Evolutionary conservation across 2,113 vertebrate species (phyloP).

Genomic region (Hystrix brachyura): DNA sequence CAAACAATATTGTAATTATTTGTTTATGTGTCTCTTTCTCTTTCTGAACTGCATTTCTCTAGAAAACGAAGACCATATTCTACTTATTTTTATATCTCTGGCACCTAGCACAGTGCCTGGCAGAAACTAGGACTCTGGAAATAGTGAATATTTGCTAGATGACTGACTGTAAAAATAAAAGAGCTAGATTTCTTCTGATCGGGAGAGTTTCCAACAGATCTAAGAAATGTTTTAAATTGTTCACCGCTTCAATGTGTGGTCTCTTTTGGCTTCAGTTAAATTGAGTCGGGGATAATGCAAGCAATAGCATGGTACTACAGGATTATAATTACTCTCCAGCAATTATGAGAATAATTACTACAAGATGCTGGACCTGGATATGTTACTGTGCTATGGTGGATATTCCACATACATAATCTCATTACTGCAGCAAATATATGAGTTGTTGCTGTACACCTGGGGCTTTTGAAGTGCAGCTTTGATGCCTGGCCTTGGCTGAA

Average conservation of each 20-base stretch:
- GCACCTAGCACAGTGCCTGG: not conserved
- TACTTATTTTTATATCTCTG: conserved; percentile 36
- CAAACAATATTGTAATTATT: too few relatives aligned
- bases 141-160: conserved; percentile 52
- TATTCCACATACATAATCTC: not conserved
- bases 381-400: not conserved
- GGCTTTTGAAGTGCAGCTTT: not conserved
- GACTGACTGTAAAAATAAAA: conserved; percentile 22
- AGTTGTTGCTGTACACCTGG: not conserved
- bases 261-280: conserved; percentile 39
- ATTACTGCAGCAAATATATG: not conserved
- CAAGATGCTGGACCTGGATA: not conserved
- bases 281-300: conserved; percentile 7
- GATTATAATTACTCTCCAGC: conserved; percentile 40
- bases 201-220: conserved; percentile 43
- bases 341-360: conserved; percentile 42
- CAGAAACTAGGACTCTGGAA: conserved; percentile 62
- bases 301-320: not conserved
- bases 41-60: not conserved
- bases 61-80: not conserved
- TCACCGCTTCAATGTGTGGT: conserved; percentile 10
- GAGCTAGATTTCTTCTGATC: conserved; percentile 27
- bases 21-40: not conserved
- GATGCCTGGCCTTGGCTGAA: not conserved
- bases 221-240: not conserved